Evolutionary conservation across 1,140 invertebrate species (phyloP).

Genomic region (Globodera ellingtonae): DNA sequence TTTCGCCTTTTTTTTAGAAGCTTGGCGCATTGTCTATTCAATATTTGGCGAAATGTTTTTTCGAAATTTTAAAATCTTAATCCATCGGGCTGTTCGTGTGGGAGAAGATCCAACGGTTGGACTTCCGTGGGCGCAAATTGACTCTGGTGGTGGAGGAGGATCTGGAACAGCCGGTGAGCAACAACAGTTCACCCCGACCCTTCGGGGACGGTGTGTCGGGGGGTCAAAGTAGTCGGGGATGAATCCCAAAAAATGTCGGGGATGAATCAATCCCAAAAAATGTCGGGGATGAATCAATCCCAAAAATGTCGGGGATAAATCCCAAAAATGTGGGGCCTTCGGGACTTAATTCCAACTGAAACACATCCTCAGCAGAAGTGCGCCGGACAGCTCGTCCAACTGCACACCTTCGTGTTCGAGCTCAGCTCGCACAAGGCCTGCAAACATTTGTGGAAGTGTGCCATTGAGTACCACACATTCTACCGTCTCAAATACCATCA

Average conservation of each 20-base stretch:
- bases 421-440: constrained; percentile 92
- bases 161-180: constrained; percentile 52
- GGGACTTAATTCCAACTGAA: no score
- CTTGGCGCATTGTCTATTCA: no score
- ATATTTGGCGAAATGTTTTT: no score
- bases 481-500: constrained; percentile 75
- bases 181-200: neutral
- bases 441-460: constrained; percentile 97
- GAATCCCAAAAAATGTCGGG: no score
- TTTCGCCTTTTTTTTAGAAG: no score
- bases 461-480: constrained; percentile 95
- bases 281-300: no score
- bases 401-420: constrained; percentile 70
- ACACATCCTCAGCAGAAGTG: neutral
- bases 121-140: constrained; percentile 60
- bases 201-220: no score
- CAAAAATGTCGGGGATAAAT: no score
- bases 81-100: constrained; percentile 92
- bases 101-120: constrained; percentile 67
- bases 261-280: no score
- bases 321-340: no score
- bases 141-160: constrained; percentile 65
- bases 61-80: no score
- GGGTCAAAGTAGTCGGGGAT: no score
- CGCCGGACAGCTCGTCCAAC: constrained; percentile 54